Conservation (phyloP, 2,113 vertebrate genomes). For the Crotophaga sulcirostris region DNA sequence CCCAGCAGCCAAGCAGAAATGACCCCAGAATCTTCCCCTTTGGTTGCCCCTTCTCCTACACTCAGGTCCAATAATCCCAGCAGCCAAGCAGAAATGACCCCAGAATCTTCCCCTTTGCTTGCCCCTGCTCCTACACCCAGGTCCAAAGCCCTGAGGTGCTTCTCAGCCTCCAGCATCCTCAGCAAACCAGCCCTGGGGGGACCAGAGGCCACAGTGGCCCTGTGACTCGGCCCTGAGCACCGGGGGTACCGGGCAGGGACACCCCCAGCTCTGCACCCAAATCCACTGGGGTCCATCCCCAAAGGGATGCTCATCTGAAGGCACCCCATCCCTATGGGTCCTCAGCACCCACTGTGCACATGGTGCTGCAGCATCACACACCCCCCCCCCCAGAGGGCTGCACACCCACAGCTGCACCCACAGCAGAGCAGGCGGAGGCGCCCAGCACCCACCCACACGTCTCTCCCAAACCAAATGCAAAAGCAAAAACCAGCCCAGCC, state of each 20-base stretch:
- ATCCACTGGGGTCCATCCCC: fast-evolving
- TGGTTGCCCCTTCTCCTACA: fast-evolving
- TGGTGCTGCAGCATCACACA: neutral
- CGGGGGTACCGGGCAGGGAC: neutral
- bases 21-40: neutral
- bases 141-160: neutral
- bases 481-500: neutral
- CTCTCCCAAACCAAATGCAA: neutral
- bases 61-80: neutral
- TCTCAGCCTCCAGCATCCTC: neutral
- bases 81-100: neutral
- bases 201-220: neutral
- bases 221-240: neutral
- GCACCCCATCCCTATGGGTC: neutral
- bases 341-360: neutral
- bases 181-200: fast-evolving
- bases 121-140: neutral
- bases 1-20: neutral
- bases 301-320: neutral
- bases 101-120: fast-evolving
- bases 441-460: fast-evolving
- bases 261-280: neutral
- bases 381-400: neutral
- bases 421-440: neutral
- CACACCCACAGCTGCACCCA: neutral